Base-by-base conservation (phyloP, 1,140 invertebrate genomes). In the Euura lappo region DNA sequence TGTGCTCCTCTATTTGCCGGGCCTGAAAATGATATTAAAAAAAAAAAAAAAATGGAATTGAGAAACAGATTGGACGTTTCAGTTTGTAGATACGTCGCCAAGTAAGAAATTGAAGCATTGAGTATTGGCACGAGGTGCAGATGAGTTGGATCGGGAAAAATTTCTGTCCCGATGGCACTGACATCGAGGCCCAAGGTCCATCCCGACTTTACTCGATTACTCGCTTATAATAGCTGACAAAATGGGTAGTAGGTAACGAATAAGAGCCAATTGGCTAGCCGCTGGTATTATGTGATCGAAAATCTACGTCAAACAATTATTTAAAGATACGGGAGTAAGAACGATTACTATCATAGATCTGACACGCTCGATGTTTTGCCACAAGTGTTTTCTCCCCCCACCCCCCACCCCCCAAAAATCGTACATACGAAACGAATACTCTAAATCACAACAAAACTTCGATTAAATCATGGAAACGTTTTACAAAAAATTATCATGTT, bases 1-100 rank as follows among this genome's bases (percentile, higher is more conserved):
- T 92, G 82, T 97, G 95, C 79, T 96, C 94, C 76, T 95, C 93
- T n/a, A 97, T 90, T 86, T 96, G 96, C 65, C 93, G 91, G 13
- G 95, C 95, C 91, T 93, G 77, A 2, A 84, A 84, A 6, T 45
- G 65, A 69, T 68, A 67, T 6, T 60, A 60, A 60, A 60, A 6
- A 60, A 60, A 60, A 60, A 51, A 51, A 11, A 51, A 51, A 51
- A 51, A 51, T 11, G 47, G 6, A 51, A 51, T 6, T 51, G 11
- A 51, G 6, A 6, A 7, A 51, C 6, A 51, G 11, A 51, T 11
- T 7, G 11, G 47, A 51, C 3, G 2, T 60, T 60, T 60, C 8
- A 60, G 28, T 60, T 11, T 5, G 13, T 11, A 60, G 51, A 60
- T 11, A 60, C 51, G 13, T 60, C 13, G 51, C 51, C 28, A 28